Evolutionary conservation across 2,113 vertebrate genomes (phyloP), one percentile per base, ranked within the genome.

Genomic region (Sinocyclocheilus anophthalmus): DNA sequence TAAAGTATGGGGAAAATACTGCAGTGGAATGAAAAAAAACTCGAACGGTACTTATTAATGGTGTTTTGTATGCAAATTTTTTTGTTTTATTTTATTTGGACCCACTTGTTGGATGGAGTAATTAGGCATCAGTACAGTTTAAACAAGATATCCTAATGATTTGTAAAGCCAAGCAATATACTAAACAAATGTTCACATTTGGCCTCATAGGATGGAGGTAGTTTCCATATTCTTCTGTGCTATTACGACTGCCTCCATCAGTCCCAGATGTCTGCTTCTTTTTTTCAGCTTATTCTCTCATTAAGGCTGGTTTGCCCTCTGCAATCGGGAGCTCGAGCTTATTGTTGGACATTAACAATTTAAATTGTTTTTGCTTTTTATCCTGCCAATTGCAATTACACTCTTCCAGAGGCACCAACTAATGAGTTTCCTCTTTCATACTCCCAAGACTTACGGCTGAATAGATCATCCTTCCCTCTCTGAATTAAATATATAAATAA

Each of bases 341-440:
- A 89, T 86, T 89, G 86, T 86, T 88, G 55, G 67, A 81, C 59
- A 88, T 86, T 90, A 89, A 83, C 84, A 80, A 83, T 88, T 90
- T 86, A 87, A 85, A 88, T 87, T 78, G 85, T 90, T 90, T 90
- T 84, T 48, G 39, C 37, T 81, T 85, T 87, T 83, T 79, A 86
- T 78, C 63, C 87, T 76, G 81, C 86, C 84, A 83, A 84, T 79
- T 89, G 87, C 88, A 86, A 84, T 88, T 89, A 89, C 22, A 50
- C 65, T 85, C 82, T 86, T 80, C 75, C 53, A 61, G 83, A 88
- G 86, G 85, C 84, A 50, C 14, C n/a, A 22, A 69, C 30, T 90
- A 90, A 90, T 89, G 88, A 88, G 86, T 89, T 89, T 89, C 84
- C 81, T 82, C 81, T 87, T 85, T 84, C 75, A 81, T 37, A 57